Evolutionary conservation across 1,140 invertebrate species (phyloP).

Genomic region (Scaptomyza graminum): DNA sequence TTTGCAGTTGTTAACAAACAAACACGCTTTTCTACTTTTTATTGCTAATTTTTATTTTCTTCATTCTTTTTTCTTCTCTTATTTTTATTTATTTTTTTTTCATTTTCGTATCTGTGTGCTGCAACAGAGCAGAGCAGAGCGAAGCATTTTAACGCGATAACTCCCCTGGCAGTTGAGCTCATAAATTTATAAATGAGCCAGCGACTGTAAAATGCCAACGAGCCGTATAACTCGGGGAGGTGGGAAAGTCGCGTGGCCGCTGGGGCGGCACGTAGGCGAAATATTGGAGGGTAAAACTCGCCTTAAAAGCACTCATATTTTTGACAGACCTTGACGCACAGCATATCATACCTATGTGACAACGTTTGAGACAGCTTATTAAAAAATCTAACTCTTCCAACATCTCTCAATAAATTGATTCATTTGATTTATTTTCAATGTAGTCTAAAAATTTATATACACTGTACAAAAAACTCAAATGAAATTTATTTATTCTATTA

Average conservation of each 20-base stretch:
- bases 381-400: too few relatives aligned
- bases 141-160: slow-evolving; percentile 79
- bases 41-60: slow-evolving; percentile 82
- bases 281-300: slow-evolving; percentile 32
- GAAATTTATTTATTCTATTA: too few relatives aligned
- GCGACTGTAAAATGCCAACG: slow-evolving; percentile 78
- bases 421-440: too few relatives aligned
- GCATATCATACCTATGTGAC: slow-evolving; percentile 2
- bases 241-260: too few relatives aligned
- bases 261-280: slow-evolving; percentile 11
- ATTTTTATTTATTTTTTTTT: slow-evolving; percentile 12
- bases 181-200: slow-evolving; percentile 82
- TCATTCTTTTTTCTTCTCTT: slow-evolving; percentile 10
- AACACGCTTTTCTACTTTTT: slow-evolving; percentile 82
- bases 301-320: slow-evolving; percentile 75
- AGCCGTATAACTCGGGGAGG: slow-evolving; percentile 66
- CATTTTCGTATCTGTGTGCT: slow-evolving; percentile 49
- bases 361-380: background rate
- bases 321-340: slow-evolving; percentile 19
- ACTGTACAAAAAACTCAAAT: too few relatives aligned
- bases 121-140: slow-evolving; percentile 34
- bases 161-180: slow-evolving; percentile 80
- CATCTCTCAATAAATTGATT: background rate
- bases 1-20: slow-evolving; percentile 78
- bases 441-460: background rate